A percentile compares a stretch with the other conserved stretches of the same genome.
These are phyloP conservation scores for Boulengeromyrus knoepffleri DNA, from an alignment of 2,113 vertebrate species.

Conservation along the genomic window DNA sequence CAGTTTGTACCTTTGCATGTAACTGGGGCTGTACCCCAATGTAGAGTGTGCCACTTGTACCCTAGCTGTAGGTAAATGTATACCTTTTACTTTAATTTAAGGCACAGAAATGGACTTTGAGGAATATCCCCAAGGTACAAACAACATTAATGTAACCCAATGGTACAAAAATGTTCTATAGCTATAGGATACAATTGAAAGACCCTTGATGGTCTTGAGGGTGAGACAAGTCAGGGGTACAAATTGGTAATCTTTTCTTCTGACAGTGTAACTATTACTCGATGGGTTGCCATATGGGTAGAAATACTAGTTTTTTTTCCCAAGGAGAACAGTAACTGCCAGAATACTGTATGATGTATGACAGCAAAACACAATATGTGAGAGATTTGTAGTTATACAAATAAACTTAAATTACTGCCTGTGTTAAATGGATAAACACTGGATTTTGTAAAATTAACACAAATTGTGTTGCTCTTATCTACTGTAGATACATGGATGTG, in stretches of 20 bases:
- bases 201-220: too few species aligned
- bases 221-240: too few species aligned
- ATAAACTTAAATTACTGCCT: not conserved
- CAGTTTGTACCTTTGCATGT: not conserved
- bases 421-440: not conserved
- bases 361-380: not conserved
- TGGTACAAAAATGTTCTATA: too few species aligned
- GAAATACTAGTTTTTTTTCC: not conserved
- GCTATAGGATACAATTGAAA: too few species aligned
- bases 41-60: not conserved
- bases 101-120: not conserved
- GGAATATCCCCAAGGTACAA: not conserved
- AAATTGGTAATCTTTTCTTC: too few species aligned
- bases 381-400: not conserved
- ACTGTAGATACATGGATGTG: too few species aligned
- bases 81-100: not conserved
- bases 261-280: not conserved
- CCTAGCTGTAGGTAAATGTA: not conserved
- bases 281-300: not conserved
- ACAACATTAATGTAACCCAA: not conserved
- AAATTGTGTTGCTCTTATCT: not conserved
- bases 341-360: not conserved
- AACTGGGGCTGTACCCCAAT: not conserved
- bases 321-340: not conserved
- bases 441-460: not conserved